These are phyloP conservation scores for Pterostichus niger DNA, from an alignment of 2,888 invertebrate species.

Conservation along the genomic window DNA sequence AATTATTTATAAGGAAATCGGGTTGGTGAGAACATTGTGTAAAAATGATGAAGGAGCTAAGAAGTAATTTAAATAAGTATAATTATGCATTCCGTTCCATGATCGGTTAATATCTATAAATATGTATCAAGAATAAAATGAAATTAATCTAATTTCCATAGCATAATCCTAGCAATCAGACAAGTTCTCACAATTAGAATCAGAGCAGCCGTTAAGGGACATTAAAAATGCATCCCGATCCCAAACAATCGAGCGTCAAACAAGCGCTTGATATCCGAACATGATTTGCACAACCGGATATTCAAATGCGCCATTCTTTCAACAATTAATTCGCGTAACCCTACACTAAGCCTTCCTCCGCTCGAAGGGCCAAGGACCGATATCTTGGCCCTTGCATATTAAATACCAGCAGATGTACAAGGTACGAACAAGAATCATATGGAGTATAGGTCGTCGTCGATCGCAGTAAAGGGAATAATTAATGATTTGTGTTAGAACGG, in stretches of 20 bases:
- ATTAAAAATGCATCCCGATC: slow-evolving; percentile 52
- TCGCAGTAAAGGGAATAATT: slow-evolving; percentile 38
- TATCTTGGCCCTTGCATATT: slow-evolving; percentile 47
- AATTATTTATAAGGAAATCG: no score
- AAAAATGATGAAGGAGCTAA: background rate
- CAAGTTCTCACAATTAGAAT: slow-evolving; percentile 45
- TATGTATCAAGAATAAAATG: slow-evolving; percentile 37
- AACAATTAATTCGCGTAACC: slow-evolving; percentile 61
- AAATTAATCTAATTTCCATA: slow-evolving; percentile 35
- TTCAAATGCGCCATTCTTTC: slow-evolving; percentile 61
- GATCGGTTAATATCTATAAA: slow-evolving; percentile 50
- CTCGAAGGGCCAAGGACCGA: slow-evolving; percentile 15
- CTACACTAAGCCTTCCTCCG: slow-evolving; percentile 41
- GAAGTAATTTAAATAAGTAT: slow-evolving; percentile 29
- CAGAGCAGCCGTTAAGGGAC: slow-evolving; percentile 40
- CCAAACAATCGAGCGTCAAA: slow-evolving; percentile 42
- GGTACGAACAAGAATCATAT: background rate
- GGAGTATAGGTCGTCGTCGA: background rate
- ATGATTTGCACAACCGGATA: slow-evolving; percentile 64
- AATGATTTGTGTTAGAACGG: slow-evolving; percentile 33
- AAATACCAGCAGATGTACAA: slow-evolving; percentile 29
- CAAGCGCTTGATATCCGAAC: slow-evolving; percentile 16
- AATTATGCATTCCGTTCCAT: slow-evolving; percentile 39
- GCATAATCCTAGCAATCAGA: slow-evolving; percentile 22
- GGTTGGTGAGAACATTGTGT: background rate